Base-by-base conservation (phyloP, 2,888 invertebrate species). In the Acanthacorydalis orientalis region DNA sequence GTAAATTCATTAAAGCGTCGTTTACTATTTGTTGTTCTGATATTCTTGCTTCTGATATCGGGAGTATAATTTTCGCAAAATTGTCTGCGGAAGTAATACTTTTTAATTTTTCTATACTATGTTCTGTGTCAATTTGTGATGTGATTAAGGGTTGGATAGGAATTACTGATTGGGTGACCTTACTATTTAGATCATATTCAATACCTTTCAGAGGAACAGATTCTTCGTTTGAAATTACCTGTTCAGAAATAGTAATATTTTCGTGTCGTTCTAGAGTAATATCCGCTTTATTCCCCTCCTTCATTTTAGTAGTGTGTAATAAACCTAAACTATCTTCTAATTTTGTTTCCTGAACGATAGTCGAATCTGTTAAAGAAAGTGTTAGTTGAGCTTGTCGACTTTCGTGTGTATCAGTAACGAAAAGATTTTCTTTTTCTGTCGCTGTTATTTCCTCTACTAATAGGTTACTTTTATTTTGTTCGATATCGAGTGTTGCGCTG, bases 361-460 rank as follows among this genome's bases (percentile, higher is more conserved):
- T 39, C 14, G 39, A 39, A 15, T 39, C 39, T 9, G 12, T 16
- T 39, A 39, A 12, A 7, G 35, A n/a, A 11, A 46, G 43, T 50
- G 23, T 48, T 48, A 53, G 49, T 46, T 49, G 12, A 12, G 44
- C 32, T 56, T 39, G 39, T 7, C 16, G 14, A 39, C 16, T 39
- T 9, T 9, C 12, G 16, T 9, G 9, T 2, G 39, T 9, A 15
- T 39, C 15, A 14, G 16, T 16, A 39, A 53, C 52, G 48, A 47
- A 54, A 47, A 41, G 48, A 53, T 35, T 43, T 43, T 43, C 49
- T 49, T 48, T 51, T 40, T 44, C 52, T 57, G 57, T 56, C 58
- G 37, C 44, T 11, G 45, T 60, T 56, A 58, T 57, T 58, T 59
- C 56, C 54, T 52, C 51, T 33, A 33, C 15, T 16, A 39, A 15